Conservation (phyloP, 1,140 invertebrate species). For the Tribolium castaneum region DNA sequence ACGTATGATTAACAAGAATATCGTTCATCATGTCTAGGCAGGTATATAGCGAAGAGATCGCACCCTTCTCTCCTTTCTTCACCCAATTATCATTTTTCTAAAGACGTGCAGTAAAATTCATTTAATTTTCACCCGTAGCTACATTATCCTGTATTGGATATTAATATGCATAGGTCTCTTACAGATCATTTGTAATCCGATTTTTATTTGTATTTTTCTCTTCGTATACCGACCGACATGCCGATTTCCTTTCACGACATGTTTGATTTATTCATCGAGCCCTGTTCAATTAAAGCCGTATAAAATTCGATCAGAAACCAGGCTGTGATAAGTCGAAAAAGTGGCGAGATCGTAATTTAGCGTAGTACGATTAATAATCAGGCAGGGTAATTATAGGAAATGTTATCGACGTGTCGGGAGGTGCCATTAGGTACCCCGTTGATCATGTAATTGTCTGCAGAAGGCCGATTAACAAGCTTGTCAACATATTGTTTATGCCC, state of each 20-base stretch:
- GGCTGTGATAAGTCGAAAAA: not conserved
- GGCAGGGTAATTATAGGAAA: constrained; percentile 30
- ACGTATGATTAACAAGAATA: constrained; percentile 58
- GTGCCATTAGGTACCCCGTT: constrained; percentile 41
- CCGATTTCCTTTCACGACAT: constrained; percentile 32
- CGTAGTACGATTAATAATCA: constrained; percentile 16
- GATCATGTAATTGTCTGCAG: constrained; percentile 47
- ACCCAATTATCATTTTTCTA: constrained; percentile 48
- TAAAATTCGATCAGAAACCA: constrained; percentile 7
- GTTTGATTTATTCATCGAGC: constrained; percentile 10
- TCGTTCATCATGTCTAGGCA: constrained; percentile 43
- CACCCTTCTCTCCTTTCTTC: constrained; percentile 39
- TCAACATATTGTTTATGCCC: constrained; percentile 48
- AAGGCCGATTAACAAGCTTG: constrained; percentile 46
- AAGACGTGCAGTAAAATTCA: constrained; percentile 29
- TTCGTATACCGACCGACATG: constrained; percentile 6
- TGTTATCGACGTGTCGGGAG: constrained; percentile 31
- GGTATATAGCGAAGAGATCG: constrained; percentile 11
- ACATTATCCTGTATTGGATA: constrained; percentile 29
- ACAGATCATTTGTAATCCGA: constrained; percentile 49
- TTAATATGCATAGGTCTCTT: constrained; percentile 52
- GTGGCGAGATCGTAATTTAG: constrained; percentile 1
- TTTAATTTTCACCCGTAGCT: constrained; percentile 41
- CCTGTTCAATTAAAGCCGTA: not conserved
- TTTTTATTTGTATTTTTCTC: constrained; percentile 39